Percentiles rank a stretch among this genome's conserved stretches.
Conservation (phyloP, 2,888 invertebrate species). For the Lysandra coridon region DNA sequence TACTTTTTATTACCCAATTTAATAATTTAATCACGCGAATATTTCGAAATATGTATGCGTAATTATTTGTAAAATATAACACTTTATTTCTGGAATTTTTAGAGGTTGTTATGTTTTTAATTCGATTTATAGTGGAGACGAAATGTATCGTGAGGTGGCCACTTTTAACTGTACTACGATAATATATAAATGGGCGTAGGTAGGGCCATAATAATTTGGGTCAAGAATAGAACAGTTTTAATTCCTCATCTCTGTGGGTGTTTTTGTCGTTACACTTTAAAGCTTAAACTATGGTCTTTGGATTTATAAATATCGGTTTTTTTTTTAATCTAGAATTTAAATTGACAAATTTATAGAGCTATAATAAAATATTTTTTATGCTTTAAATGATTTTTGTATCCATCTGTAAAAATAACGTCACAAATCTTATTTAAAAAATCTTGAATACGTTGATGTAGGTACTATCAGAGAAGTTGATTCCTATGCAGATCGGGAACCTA, state of each 20-base stretch:
- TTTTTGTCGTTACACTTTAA: not conserved
- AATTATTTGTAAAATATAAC: constrained; percentile 26
- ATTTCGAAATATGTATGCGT: constrained; percentile 19
- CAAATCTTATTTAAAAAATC: too few species aligned
- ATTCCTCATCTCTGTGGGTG: not conserved
- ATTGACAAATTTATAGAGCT: not conserved
- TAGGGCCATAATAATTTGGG: constrained; percentile 8
- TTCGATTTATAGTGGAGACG: constrained; percentile 13
- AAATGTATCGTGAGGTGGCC: not conserved
- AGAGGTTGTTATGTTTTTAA: not conserved
- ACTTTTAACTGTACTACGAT: not conserved
- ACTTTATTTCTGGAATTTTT: constrained; percentile 26
- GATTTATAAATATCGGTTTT: not conserved
- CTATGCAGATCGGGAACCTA: too few species aligned
- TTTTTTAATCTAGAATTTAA: not conserved
- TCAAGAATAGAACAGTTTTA: constrained; percentile 14
- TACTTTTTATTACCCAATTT: constrained; percentile 27
- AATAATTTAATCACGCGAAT: constrained; percentile 30
- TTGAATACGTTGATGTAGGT: too few species aligned
- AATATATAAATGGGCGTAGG: constrained; percentile 16
- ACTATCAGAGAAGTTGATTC: too few species aligned
- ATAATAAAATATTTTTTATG: too few species aligned
- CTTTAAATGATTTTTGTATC: not conserved
- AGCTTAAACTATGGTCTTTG: not conserved
- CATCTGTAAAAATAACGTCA: too few species aligned